Conservation (phyloP, 1,140 invertebrate genomes). For the Branchinecta lindahli region DNA sequence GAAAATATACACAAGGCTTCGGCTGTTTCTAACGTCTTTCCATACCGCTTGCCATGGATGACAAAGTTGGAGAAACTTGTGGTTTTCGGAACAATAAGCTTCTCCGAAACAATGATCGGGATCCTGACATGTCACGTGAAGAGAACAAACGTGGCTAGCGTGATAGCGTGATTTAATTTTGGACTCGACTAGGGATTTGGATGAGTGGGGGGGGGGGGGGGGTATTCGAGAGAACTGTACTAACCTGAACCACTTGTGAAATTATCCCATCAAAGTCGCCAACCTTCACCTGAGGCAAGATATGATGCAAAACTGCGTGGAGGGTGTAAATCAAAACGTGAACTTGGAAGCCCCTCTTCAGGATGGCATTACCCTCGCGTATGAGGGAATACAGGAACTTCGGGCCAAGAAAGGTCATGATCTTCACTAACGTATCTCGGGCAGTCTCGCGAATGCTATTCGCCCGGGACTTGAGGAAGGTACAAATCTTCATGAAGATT, state of each 20-base stretch:
- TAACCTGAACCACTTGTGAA: constrained; percentile 32
- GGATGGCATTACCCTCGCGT: constrained; percentile 57
- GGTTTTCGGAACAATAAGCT: too few species aligned
- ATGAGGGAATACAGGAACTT: constrained; percentile 59
- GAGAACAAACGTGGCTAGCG: too few species aligned
- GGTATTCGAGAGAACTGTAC: background rate
- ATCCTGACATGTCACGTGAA: too few species aligned
- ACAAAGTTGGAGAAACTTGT: too few species aligned
- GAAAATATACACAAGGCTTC: too few species aligned
- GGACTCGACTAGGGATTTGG: too few species aligned
- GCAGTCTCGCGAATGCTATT: constrained; percentile 68
- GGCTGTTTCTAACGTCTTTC: too few species aligned
- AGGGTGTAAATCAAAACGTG: constrained; percentile 82
- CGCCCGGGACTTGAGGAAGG: constrained; percentile 73
- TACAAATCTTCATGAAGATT: constrained; percentile 73
- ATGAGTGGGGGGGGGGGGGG: too few species aligned
- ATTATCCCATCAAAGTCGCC: constrained; percentile 17
- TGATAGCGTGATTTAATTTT: too few species aligned
- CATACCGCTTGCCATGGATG: too few species aligned
- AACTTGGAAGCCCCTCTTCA: constrained; percentile 80
- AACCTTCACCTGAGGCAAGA: constrained; percentile 31
- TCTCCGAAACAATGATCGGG: too few species aligned
- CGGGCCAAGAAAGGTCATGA: constrained; percentile 68
- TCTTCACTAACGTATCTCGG: constrained; percentile 72
- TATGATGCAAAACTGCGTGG: constrained; percentile 55